Evolutionary conservation across 2,113 vertebrate species (phyloP), one percentile per base, ranked within the genome.

Genomic region (Bufo bufo): DNA sequence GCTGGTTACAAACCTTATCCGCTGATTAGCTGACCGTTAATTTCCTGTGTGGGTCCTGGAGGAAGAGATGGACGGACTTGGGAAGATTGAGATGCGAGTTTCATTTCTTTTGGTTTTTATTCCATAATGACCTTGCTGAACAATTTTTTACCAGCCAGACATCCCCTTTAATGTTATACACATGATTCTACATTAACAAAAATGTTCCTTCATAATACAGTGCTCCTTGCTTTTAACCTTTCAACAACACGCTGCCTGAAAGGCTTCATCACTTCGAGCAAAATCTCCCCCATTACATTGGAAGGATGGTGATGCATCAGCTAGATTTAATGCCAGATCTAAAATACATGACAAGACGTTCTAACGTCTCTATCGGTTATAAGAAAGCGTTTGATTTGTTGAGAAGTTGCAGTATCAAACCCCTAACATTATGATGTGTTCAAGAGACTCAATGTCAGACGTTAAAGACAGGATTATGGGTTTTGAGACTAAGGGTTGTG

Each of bases 341-440:
- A 71, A 84, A 69, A 23, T 50, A 54, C 63, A 69, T 84, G 63
- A 83, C 81, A 84, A 84, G 63, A 69, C 54, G 82, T 69, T 84
- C 23, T 84, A 84, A 69, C 52, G 82, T 69, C 20, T 84, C 82
- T 54, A 84, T 69, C 82, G 20, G 81, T 66, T 83, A 84, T 71
- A 84, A 84, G 63, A 84, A 82, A 69, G 20, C 82, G 63, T 84
- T 84, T 84, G 82, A 69, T 84, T 84, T 84, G 82, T 66, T 84
- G 59, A 84, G 82, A 84, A 84, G 81, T 54, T 84, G 63, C 63
- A 16, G 61, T 66, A 69, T 71, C 63, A 69, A 84, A 84, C 63
- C 47, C 33, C 81, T 49, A 69, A 84, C 82, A 84, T 71, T 83
- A 66, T 66, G 81, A 84, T 33, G 63, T 16, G 45, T 84, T 84